These are phyloP conservation scores for Mus minutoides DNA, from an alignment of 2,797 vertebrate genomes.

Conservation along the genomic window DNA sequence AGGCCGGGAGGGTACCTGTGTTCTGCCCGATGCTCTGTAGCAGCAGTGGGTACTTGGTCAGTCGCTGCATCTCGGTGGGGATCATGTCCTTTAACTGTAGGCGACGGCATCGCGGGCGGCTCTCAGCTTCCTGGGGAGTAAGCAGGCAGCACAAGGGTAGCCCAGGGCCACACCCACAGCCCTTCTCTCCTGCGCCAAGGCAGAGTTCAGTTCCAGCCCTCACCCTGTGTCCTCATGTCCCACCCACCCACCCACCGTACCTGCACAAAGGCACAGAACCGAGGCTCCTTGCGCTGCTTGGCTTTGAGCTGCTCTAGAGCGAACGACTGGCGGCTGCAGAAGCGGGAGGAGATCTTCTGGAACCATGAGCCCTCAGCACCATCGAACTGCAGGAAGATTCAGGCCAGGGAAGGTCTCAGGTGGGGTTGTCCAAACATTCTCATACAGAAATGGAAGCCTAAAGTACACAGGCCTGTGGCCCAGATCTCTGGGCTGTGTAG, in stretches of 20 bases:
- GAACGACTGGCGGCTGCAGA: conserved; percentile 95
- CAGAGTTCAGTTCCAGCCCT: neutral
- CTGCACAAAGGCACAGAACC: conserved; percentile 94
- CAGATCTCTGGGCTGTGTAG: neutral
- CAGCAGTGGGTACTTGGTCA: conserved; percentile 95
- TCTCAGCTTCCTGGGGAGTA: conserved; percentile 92
- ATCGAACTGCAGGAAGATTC: conserved; percentile 88
- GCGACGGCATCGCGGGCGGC: conserved; percentile 93
- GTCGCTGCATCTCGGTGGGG: conserved; percentile 95
- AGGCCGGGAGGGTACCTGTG: conserved; percentile 87
- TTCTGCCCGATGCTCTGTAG: conserved; percentile 95
- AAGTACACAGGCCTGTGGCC: neutral
- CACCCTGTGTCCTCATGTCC: neutral
- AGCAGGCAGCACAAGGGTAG: neutral
- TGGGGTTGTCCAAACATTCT: neutral
- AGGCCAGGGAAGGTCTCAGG: conserved; percentile 40
- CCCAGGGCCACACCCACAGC: neutral
- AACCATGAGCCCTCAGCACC: conserved; percentile 94
- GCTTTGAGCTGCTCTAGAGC: conserved; percentile 94
- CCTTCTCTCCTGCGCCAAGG: neutral
- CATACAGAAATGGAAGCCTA: neutral
- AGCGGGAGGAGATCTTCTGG: conserved; percentile 95
- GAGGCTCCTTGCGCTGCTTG: conserved; percentile 91
- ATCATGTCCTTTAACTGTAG: conserved; percentile 97
- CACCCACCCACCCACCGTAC: conserved; percentile 56